phyloP scores from a whole-genome alignment of 1,140 invertebrate genomes.

The Micrasema longulum region DNA sequence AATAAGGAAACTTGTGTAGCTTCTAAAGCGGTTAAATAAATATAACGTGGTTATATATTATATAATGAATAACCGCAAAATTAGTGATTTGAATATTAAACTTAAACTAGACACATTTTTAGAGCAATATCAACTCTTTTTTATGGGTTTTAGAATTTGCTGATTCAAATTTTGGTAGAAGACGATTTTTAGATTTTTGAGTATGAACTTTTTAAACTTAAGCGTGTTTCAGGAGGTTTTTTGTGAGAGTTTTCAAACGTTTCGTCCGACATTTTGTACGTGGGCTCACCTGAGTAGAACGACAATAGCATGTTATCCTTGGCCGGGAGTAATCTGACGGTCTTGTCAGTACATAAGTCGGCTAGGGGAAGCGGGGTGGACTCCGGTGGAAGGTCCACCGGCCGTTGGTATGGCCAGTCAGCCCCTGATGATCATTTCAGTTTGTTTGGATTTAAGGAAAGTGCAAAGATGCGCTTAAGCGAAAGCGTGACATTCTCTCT shows the following conservation, averaged over 20 bases:
- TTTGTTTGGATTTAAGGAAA: slow-evolving; percentile 44
- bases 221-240: too few relatives aligned
- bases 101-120: too few relatives aligned
- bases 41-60: too few relatives aligned
- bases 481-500: slow-evolving; percentile 48
- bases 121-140: too few relatives aligned
- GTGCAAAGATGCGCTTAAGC: slow-evolving; percentile 52
- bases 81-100: too few relatives aligned
- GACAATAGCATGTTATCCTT: slow-evolving; percentile 49
- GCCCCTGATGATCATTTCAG: slow-evolving; percentile 61
- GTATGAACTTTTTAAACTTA: too few relatives aligned
- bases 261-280: background rate
- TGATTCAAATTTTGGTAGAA: too few relatives aligned
- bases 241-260: slow-evolving; percentile 5
- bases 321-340: slow-evolving; percentile 37
- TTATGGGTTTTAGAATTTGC: too few relatives aligned
- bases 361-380: slow-evolving; percentile 60
- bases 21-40: too few relatives aligned
- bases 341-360: slow-evolving; percentile 46
- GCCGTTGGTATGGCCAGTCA: slow-evolving; percentile 69
- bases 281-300: slow-evolving; percentile 51
- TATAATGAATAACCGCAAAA: too few relatives aligned
- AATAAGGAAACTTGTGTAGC: too few relatives aligned
- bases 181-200: too few relatives aligned
- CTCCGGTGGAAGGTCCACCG: slow-evolving; percentile 65